Conservation (phyloP, 2,797 vertebrate species). For the Melanogrammus aeglefinus region DNA sequence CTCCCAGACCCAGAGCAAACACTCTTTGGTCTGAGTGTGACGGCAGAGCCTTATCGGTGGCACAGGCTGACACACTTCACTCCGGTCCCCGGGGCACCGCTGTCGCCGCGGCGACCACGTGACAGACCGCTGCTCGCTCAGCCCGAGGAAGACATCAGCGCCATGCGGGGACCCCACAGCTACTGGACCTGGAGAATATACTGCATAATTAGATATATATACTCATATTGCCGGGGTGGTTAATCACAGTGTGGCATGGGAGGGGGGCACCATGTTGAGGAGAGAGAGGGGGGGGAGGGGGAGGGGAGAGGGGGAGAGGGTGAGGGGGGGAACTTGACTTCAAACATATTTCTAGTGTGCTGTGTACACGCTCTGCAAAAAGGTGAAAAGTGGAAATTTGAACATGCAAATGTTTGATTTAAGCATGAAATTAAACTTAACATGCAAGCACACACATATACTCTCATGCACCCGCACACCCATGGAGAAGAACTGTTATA, state of each 20-base stretch:
- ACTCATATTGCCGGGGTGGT: not conserved
- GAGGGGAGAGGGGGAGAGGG: no score
- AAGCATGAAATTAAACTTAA: not conserved
- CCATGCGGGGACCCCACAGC: slow-evolving; percentile 40
- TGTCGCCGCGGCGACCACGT: slow-evolving; percentile 53
- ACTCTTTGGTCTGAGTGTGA: slow-evolving; percentile 70
- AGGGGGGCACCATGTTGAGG: not conserved
- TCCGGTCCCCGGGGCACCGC: slow-evolving; percentile 47
- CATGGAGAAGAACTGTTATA: no score
- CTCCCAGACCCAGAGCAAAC: slow-evolving; percentile 57
- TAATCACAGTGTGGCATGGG: not conserved
- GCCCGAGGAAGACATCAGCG: slow-evolving; percentile 57
- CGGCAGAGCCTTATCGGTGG: slow-evolving; percentile 70
- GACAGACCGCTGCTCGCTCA: slow-evolving; percentile 54
- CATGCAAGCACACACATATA: not conserved
- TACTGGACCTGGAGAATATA: slow-evolving; percentile 4
- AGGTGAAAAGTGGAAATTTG: not conserved
- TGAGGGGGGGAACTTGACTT: not conserved
- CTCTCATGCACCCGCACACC: not conserved
- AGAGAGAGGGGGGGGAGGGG: no score
- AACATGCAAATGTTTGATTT: slow-evolving; percentile 2
- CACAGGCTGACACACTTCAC: slow-evolving; percentile 72
- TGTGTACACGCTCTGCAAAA: not conserved
- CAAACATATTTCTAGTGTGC: not conserved
- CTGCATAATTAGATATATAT: not conserved